Base-by-base conservation (phyloP, 2,888 invertebrate species). In the Noctua fimbriata region DNA sequence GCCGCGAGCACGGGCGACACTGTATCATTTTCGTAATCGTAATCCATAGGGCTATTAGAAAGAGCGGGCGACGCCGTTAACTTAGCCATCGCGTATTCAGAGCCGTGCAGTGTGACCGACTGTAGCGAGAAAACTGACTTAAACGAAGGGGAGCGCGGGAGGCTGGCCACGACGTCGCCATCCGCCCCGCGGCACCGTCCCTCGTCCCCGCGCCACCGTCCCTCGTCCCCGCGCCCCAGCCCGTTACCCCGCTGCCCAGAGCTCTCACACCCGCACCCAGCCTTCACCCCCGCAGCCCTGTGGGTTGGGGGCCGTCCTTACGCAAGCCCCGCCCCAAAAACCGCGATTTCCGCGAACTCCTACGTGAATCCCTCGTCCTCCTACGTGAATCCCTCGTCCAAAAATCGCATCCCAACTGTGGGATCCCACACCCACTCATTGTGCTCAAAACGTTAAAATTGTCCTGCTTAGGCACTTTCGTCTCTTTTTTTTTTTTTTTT, bases 401-500 rank as follows among this genome's bases (percentile, higher is more conserved):
- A 3, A 7, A 9, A 1, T 12, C 52, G 36, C 36, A 36, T n/a
- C 77, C 76, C 52, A 63, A 73, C 52, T 47, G 16, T 65, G 18
- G 41, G 21, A n/a, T 21, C 24, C 18, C n/a, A 60, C 44, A 18
- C 32, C 41, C 36, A 69, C 63, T 41, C 36, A 69, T 52, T 21
- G 10, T 63, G n/a, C 49, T 80, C 75, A 85, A 72, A 69, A 75
- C 60, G 67, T 75, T 58, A 63, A 16, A 16, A 52, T 52, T 28
- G 21, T 5, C 36, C 5, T 36, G 16, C 16, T 36, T 24, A 41
- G 10, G n/a, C 24, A 24, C 21, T 28, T 28, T 12, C 24, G 36
- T 49, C 3, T 66, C 21, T 60, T 60, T n/a, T n/a, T n/a, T n/a
- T n/a, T n/a, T n/a, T n/a, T n/a, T n/a, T n/a, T n/a, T n/a, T n/a